Conservation (phyloP, 2,888 invertebrate species). For the Amphipyra tragopoginis region DNA sequence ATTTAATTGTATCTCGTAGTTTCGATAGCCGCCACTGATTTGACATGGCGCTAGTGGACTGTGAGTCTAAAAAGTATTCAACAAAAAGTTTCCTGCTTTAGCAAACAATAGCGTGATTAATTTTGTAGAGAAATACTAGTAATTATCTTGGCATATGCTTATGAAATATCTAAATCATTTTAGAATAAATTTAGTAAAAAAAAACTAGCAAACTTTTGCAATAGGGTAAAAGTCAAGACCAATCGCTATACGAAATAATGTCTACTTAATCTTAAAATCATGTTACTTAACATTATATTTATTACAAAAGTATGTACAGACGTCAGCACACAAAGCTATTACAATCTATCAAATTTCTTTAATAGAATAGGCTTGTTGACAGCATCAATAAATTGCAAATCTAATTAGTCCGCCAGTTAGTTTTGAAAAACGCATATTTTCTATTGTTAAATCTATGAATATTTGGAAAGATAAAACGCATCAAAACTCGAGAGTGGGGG, state of each 20-base stretch:
- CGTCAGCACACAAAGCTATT: too few species aligned
- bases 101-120: conserved; percentile 13
- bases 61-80: conserved; percentile 9
- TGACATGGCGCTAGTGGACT: conserved; percentile 42
- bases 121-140: conserved; percentile 9
- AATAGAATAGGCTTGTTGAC: too few species aligned
- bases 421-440: too few species aligned
- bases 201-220: conserved; percentile 9
- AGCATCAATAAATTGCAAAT: too few species aligned
- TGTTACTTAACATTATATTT: conserved; percentile 7
- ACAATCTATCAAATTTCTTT: too few species aligned
- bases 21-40: conserved; percentile 28
- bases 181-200: conserved; percentile 6
- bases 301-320: background rate
- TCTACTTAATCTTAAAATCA: conserved; percentile 38
- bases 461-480: too few species aligned
- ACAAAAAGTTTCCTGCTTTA: conserved; percentile 22
- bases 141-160: conserved; percentile 20
- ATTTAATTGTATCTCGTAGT: conserved; percentile 37
- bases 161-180: conserved; percentile 21
- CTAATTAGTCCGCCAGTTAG: too few species aligned
- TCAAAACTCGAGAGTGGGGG: too few species aligned
- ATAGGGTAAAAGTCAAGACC: conserved; percentile 37
- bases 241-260: conserved; percentile 26
- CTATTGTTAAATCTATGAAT: too few species aligned